Percentiles rank a stretch among this genome's conserved stretches.
Conservation (phyloP, 2,797 vertebrate species). For the Phalanger gymnotis region DNA sequence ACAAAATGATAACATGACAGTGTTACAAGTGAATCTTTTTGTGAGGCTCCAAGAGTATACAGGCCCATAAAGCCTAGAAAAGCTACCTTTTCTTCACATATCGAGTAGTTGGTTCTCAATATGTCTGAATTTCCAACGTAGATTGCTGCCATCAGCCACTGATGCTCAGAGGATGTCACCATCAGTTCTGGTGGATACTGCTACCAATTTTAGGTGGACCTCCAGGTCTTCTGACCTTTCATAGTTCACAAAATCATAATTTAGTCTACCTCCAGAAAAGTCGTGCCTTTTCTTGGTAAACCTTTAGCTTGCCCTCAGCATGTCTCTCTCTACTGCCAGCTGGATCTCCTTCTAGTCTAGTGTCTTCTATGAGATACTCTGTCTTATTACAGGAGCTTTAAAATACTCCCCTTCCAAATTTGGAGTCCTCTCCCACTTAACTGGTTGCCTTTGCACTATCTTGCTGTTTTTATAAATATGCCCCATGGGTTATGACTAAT, state of each 20-base stretch:
- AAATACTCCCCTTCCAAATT: not conserved
- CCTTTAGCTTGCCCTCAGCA: not conserved
- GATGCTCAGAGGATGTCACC: not conserved
- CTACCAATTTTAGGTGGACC: not conserved
- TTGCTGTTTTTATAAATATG: not conserved
- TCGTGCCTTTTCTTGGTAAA: not conserved
- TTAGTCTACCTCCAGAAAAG: not conserved
- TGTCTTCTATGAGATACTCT: not conserved
- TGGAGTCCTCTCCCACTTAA: not conserved
- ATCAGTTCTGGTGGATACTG: not conserved
- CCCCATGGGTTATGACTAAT: not conserved
- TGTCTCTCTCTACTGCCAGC: not conserved
- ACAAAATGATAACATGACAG: not conserved
- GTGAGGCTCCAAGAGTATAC: not conserved
- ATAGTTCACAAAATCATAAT: not conserved
- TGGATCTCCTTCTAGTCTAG: not conserved
- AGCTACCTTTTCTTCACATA: not conserved
- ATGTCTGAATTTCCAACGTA: not conserved
- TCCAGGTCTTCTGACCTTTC: not conserved
- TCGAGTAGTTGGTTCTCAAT: not conserved
- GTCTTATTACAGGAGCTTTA: not conserved
- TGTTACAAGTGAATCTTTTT: not conserved
- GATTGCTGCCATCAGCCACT: not conserved
- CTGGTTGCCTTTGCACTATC: not conserved
- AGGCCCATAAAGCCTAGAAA: not conserved